These are phyloP conservation scores for Sebastes miniatus DNA, from an alignment of 2,797 vertebrate species.

Conservation along the genomic window DNA sequence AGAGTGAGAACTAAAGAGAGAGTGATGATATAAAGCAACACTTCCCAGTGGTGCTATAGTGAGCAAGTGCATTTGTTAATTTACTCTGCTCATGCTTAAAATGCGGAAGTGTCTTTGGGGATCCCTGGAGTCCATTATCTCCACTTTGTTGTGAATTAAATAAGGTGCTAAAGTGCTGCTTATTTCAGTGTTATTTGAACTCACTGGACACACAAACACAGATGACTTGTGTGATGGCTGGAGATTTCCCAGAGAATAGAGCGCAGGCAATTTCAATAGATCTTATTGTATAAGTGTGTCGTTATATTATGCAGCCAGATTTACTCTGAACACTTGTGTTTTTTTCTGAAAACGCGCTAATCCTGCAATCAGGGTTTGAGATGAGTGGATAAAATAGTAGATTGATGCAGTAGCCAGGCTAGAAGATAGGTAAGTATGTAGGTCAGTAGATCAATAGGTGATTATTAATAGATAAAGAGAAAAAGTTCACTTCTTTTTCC, in stretches of 20 bases:
- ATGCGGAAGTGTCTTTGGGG: constrained; percentile 78
- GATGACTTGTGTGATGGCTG: constrained; percentile 73
- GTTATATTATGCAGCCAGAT: constrained; percentile 33
- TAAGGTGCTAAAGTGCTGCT: constrained; percentile 85
- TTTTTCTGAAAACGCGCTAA: constrained; percentile 1
- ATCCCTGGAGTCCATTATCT: constrained; percentile 86
- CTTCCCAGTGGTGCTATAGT: constrained; percentile 73
- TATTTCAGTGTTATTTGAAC: constrained; percentile 85
- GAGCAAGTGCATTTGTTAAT: constrained; percentile 83
- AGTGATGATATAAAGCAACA: constrained; percentile 72
- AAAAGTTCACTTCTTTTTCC: constrained; percentile 1
- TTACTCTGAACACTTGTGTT: constrained; percentile 8
- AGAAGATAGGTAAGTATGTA: neutral
- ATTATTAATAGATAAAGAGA: neutral
- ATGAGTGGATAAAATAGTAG: neutral
- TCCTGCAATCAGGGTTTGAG: neutral
- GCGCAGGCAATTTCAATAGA: constrained; percentile 58
- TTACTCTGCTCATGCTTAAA: constrained; percentile 83
- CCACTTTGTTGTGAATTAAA: constrained; percentile 89
- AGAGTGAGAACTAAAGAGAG: constrained; percentile 51
- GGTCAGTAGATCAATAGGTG: neutral
- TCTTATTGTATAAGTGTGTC: constrained; percentile 50
- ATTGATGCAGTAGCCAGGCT: neutral
- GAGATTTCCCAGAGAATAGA: constrained; percentile 67
- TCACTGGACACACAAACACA: constrained; percentile 78